These are phyloP conservation scores for Ceyx erithaca DNA, from an alignment of 2,797 vertebrate species.

Conservation along the genomic window DNA sequence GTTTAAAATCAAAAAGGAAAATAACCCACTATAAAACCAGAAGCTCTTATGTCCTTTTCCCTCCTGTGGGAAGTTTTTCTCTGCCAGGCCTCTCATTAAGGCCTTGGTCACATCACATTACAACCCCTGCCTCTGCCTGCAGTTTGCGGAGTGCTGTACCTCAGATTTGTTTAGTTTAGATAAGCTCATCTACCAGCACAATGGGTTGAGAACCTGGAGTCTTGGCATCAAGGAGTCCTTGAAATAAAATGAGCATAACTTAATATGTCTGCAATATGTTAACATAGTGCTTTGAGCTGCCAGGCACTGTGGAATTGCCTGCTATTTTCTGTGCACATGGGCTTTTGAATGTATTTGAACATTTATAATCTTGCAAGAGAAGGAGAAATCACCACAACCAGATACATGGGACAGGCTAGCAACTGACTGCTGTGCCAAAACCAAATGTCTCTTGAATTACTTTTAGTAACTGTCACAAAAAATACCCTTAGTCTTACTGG, in stretches of 20 bases:
- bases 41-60: neutral
- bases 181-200: neutral
- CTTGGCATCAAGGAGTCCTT: neutral
- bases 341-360: neutral
- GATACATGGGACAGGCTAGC: neutral
- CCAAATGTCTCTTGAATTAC: neutral
- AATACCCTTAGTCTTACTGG: neutral
- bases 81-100: neutral
- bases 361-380: neutral
- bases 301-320: neutral
- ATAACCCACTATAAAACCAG: neutral
- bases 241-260: neutral
- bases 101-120: neutral
- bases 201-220: neutral
- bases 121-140: neutral
- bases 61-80: neutral
- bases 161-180: neutral
- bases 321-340: constrained; percentile 3
- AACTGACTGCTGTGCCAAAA: neutral
- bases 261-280: neutral
- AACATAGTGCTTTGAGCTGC: neutral
- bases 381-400: neutral
- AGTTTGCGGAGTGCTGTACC: neutral
- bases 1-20: neutral
- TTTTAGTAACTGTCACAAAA: neutral